These are phyloP conservation scores for Mobula birostris DNA, from an alignment of 2,113 vertebrate genomes.

Conservation along the genomic window DNA sequence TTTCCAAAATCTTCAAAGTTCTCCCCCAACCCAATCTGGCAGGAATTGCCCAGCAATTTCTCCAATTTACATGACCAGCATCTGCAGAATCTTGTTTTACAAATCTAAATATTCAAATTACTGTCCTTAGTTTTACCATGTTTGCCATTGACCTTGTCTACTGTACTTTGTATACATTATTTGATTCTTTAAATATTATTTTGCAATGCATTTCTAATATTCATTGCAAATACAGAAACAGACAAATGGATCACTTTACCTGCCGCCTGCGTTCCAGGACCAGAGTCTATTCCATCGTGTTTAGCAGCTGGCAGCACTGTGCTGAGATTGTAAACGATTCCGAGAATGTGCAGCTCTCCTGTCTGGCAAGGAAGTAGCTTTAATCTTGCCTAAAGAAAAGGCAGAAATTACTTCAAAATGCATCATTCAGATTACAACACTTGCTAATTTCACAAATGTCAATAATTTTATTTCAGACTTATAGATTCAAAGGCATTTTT, in stretches of 20 bases:
- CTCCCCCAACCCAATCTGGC: no score
- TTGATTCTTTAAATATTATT: neutral
- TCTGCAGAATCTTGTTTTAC: neutral
- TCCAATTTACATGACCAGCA: neutral
- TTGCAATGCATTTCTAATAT: neutral
- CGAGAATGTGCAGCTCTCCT: conserved; percentile 85
- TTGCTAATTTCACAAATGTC: neutral
- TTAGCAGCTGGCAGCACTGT: conserved; percentile 56
- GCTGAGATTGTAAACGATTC: conserved; percentile 85
- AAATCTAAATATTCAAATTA: neutral
- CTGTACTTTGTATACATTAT: neutral
- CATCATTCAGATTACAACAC: neutral
- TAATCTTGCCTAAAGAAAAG: conserved; percentile 72
- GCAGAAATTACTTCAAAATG: neutral
- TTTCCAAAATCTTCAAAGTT: neutral
- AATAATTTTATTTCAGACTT: neutral
- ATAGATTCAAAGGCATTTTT: no score
- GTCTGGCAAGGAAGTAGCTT: conserved; percentile 87
- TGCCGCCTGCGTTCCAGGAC: conserved; percentile 57
- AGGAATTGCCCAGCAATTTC: neutral
- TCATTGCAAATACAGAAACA: neutral
- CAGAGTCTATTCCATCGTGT: conserved; percentile 62
- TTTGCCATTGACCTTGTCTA: no score
- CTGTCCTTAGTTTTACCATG: no score
- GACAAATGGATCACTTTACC: conserved; percentile 54